Evolutionary conservation across 2,888 invertebrate genomes (phyloP).

Genomic region (Lumbricus terrestris): DNA sequence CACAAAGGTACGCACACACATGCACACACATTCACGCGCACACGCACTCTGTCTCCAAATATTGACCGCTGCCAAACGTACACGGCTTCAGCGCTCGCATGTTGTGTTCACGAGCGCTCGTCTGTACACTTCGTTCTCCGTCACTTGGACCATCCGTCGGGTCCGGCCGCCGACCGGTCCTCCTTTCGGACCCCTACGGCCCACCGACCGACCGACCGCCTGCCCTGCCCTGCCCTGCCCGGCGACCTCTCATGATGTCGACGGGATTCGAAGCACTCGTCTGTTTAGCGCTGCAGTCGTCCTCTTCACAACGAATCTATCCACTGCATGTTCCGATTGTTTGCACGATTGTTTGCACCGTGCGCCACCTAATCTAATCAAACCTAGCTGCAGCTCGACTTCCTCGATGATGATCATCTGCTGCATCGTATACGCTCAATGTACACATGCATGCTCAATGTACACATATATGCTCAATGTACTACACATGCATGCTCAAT

Average conservation of each 20-base stretch:
- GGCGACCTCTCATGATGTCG: neutral
- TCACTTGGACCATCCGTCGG: neutral
- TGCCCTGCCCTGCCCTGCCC: neutral
- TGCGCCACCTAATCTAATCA: neutral
- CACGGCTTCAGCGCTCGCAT: neutral
- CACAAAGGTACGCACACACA: no score
- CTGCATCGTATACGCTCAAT: no score
- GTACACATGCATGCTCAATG: neutral
- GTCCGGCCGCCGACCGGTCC: neutral
- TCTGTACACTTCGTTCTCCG: neutral
- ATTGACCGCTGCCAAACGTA: neutral
- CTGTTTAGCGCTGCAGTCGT: neutral
- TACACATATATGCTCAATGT: no score
- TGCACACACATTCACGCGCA: neutral
- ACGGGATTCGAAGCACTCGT: neutral
- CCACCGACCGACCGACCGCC: neutral
- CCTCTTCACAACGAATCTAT: neutral
- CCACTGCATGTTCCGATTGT: neutral
- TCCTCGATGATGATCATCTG: no score
- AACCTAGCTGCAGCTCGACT: neutral
- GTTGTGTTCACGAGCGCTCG: constrained; percentile 3
- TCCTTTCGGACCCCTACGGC: neutral
- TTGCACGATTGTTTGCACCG: neutral
- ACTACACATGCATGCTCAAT: no score
- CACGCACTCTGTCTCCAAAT: neutral